Conservation (phyloP, 1,140 invertebrate genomes). For the Venturia canescens region DNA sequence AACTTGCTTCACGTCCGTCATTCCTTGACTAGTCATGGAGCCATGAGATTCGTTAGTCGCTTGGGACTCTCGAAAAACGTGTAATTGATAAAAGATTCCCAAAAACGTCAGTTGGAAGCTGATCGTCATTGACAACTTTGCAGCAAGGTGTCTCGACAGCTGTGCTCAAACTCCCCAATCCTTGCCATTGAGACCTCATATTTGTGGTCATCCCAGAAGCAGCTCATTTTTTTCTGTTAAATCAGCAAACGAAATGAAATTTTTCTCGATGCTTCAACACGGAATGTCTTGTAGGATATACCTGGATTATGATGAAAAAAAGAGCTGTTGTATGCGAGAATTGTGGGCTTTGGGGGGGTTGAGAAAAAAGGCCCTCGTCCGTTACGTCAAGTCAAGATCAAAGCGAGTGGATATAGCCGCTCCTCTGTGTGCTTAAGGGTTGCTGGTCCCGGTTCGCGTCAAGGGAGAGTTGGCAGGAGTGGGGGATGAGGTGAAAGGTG, state of each 20-base stretch:
- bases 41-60: background rate
- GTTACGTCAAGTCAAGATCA: conserved; percentile 23
- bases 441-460: background rate
- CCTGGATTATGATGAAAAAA: background rate
- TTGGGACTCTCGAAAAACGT: too few relatives aligned
- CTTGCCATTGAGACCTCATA: background rate
- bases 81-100: too few relatives aligned
- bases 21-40: background rate
- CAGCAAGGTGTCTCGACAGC: too few relatives aligned
- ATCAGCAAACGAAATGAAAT: background rate
- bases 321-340: background rate
- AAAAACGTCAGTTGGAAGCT: too few relatives aligned
- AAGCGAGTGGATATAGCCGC: background rate
- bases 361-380: conserved; percentile 31
- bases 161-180: too few relatives aligned
- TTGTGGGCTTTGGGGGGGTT: background rate
- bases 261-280: background rate
- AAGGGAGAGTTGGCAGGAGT: background rate
- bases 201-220: background rate
- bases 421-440: conserved; percentile 8
- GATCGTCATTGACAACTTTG: too few relatives aligned
- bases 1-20: background rate
- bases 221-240: background rate
- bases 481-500: background rate
- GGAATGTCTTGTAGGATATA: background rate